Percentiles rank a stretch among this genome's conserved stretches.
Conservation (phyloP, 2,888 invertebrate genomes). For the Ichneumoninae sp. region DNA sequence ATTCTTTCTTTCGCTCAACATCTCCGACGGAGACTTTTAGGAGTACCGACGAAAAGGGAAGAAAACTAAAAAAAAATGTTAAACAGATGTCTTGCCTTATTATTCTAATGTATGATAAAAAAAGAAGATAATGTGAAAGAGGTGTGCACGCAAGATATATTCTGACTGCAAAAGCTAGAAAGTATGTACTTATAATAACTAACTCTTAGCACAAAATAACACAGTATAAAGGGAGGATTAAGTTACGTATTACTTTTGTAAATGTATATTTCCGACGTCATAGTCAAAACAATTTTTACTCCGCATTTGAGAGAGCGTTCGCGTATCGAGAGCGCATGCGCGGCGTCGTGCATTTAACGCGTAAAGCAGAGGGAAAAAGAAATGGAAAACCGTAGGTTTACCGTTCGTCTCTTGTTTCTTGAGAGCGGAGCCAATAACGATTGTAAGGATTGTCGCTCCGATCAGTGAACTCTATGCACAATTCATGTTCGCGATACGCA, state of each 20-base stretch:
- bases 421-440: background rate
- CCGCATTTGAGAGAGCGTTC: constrained; percentile 36
- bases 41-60: constrained; percentile 9
- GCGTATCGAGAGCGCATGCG: background rate
- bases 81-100: constrained; percentile 68
- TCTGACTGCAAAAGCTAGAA: constrained; percentile 63
- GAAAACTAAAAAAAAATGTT: constrained; percentile 29
- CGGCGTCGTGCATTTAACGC: constrained; percentile 34
- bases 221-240: constrained; percentile 48
- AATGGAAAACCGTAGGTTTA: constrained; percentile 9
- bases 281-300: constrained; percentile 38
- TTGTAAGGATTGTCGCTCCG: constrained; percentile 12
- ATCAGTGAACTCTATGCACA: constrained; percentile 22
- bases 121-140: constrained; percentile 23
- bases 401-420: constrained; percentile 17
- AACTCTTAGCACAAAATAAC: constrained; percentile 56
- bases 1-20: constrained; percentile 31
- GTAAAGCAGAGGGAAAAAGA: background rate
- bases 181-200: constrained; percentile 49
- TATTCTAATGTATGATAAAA: constrained; percentile 65
- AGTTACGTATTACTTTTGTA: constrained; percentile 71
- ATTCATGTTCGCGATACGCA: constrained; percentile 32
- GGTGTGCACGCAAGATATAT: constrained; percentile 63
- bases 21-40: background rate
- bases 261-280: constrained; percentile 67